These are phyloP conservation scores for Rhabdophis nuchalis DNA, from an alignment of 2,797 vertebrate genomes.

Conservation along the genomic window DNA sequence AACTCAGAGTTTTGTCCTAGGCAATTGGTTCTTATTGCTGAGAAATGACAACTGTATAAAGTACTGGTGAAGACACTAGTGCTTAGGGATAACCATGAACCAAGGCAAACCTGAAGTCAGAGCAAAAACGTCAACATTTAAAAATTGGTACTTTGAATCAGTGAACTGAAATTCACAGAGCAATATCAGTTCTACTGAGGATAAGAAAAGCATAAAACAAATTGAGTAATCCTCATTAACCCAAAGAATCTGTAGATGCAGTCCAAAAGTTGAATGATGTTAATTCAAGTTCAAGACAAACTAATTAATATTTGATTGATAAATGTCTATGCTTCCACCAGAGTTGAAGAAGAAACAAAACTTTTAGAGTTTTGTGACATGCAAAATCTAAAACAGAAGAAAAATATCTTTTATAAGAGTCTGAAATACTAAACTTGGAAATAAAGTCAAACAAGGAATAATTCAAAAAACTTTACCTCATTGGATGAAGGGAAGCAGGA, in stretches of 20 bases:
- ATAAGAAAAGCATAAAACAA: not conserved
- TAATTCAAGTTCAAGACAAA: not conserved
- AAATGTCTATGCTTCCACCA: not conserved
- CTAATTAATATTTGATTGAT: not conserved
- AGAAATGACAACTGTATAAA: not conserved
- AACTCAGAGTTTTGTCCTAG: not conserved
- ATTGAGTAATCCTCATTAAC: not conserved
- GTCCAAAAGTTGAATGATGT: not conserved
- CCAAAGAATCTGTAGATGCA: not conserved
- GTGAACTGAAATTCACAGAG: not conserved
- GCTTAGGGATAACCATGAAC: not conserved
- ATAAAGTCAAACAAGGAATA: not conserved
- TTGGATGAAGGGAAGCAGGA: not conserved
- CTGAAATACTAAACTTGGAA: not conserved
- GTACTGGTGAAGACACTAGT: not conserved
- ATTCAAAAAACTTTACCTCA: not conserved
- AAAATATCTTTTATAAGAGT: not conserved
- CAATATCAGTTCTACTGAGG: not conserved
- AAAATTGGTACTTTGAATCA: not conserved
- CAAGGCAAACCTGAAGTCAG: not conserved
- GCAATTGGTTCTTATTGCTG: not conserved
- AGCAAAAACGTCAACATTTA: not conserved
- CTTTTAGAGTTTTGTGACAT: not conserved
- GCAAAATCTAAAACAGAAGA: not conserved
- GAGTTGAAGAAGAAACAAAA: not conserved